Base-by-base conservation (phyloP, 2,797 vertebrate genomes). In the Jordanella pulchra region DNA sequence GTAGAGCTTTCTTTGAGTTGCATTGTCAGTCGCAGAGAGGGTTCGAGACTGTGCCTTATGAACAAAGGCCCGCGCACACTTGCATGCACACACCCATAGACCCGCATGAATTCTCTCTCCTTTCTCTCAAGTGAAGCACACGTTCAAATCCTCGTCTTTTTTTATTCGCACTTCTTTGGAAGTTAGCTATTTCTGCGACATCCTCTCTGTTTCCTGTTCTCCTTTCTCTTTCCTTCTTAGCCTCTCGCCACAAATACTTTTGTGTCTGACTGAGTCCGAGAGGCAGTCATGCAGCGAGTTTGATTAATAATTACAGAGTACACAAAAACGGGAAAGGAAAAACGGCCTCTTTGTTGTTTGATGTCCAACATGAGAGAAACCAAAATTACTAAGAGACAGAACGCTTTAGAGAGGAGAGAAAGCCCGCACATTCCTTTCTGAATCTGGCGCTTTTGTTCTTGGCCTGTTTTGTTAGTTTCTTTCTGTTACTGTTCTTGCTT, bases 271-370 rank as follows among this genome's bases (percentile, higher is more conserved):
- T 89, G 84, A 86, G 90, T 90, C 91, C 88, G 81, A 90, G 87
- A 94, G 91, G 86, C 92, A 91, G 90, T 85, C 85, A 82, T 92
- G 91, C 91, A 90, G 87, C 73, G 39, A 89, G 91, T 79, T 91
- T 93, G 92, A 94, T 95, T 95, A 94, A 95, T 95, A 95, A 95
- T 95, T 94, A 94, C 90, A 93, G 93, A 94, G 93, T 92, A 93
- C 92, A 93, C 90, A 94, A 89, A 89, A 88, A 85, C 86, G 81
- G 83, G 84, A 81, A 25, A 28, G 4, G 76, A 82, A 87, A 88
- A 87, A 93, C 81, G 78, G 89, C 91, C 88, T 94, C 88, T 91
- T 87, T 89, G 89, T 86, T 83, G 89, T 95, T 95, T 95, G 93
- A 95, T 94, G 93, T 94, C 87, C 77, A 71, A 94, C 93, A 94